Percentiles rank a stretch among this genome's conserved stretches.
phyloP scores from a whole-genome alignment of 2,888 invertebrate species.

The Drosophila anceps region DNA sequence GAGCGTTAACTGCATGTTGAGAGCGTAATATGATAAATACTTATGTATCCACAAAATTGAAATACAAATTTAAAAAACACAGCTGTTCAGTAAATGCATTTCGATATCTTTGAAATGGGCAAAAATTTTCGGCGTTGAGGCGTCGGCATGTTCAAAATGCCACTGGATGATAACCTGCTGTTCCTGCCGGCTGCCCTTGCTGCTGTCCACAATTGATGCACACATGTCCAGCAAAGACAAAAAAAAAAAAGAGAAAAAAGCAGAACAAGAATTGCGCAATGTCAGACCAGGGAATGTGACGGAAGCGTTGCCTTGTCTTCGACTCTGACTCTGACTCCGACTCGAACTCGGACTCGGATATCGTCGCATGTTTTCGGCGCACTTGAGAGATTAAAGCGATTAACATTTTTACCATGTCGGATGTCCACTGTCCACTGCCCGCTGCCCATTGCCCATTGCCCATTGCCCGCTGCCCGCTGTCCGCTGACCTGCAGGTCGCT shows the following conservation, averaged over 20 bases:
- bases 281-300: conserved; percentile 69
- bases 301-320: conserved; percentile 72
- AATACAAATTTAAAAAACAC: conserved; percentile 3
- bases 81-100: conserved; percentile 46
- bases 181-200: conserved; percentile 35
- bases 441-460: conserved; percentile 24
- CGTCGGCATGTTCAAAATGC: conserved; percentile 61
- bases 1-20: conserved; percentile 60
- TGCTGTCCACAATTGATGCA: conserved; percentile 53
- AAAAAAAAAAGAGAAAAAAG: conserved; percentile 10
- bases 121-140: conserved; percentile 39
- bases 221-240: conserved; percentile 57
- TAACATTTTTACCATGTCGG: conserved; percentile 77
- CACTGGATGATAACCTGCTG: conserved; percentile 53
- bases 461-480: conserved; percentile 22
- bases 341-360: conserved; percentile 46
- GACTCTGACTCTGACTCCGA: not conserved
- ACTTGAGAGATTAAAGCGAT: conserved; percentile 81
- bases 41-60: conserved; percentile 13
- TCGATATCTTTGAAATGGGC: conserved; percentile 37
- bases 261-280: conserved; percentile 70
- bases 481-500: conserved; percentile 67
- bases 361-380: conserved; percentile 80
- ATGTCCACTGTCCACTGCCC: conserved; percentile 28
- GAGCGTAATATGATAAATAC: conserved; percentile 42